Percentiles rank a stretch among this genome's conserved stretches.
Conservation (phyloP, 1,140 invertebrate species). For the Anastrepha obliqua region DNA sequence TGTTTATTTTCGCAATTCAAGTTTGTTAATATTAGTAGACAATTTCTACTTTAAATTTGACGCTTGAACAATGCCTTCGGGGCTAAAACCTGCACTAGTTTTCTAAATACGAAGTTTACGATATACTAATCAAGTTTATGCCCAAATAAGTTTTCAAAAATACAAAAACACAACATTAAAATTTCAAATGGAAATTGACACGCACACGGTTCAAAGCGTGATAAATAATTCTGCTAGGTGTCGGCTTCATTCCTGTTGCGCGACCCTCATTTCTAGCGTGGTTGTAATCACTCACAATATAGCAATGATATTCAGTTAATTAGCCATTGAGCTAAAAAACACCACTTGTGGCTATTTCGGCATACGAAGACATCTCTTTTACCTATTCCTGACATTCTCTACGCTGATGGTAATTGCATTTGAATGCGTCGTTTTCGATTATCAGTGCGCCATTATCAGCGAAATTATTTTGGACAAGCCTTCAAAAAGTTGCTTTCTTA, state of each 20-base stretch:
- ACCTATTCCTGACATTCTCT: neutral
- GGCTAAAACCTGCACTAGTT: no score
- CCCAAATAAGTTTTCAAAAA: no score
- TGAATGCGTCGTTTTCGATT: constrained; percentile 41
- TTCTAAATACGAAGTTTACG: no score
- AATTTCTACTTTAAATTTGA: neutral
- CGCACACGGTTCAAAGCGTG: neutral
- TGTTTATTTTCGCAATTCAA: constrained; percentile 24
- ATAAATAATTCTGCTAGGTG: constrained; percentile 20
- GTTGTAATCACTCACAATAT: constrained; percentile 17
- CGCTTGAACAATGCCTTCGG: neutral
- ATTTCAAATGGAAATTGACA: no score
- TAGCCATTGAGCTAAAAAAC: neutral
- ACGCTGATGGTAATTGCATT: constrained; percentile 27
- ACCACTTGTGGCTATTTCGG: constrained; percentile 29
- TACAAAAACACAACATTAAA: no score
- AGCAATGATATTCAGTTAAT: constrained; percentile 33
- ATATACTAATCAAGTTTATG: no score
- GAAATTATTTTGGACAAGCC: constrained; percentile 44
- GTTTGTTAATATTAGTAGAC: neutral
- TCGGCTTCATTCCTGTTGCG: constrained; percentile 20
- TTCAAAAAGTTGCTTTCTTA: constrained; percentile 1
- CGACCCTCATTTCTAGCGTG: neutral
- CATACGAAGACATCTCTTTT: neutral
- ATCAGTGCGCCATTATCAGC: constrained; percentile 19